Base-by-base conservation (phyloP, 1,140 invertebrate species). In the Bombus vancouverensis region DNA sequence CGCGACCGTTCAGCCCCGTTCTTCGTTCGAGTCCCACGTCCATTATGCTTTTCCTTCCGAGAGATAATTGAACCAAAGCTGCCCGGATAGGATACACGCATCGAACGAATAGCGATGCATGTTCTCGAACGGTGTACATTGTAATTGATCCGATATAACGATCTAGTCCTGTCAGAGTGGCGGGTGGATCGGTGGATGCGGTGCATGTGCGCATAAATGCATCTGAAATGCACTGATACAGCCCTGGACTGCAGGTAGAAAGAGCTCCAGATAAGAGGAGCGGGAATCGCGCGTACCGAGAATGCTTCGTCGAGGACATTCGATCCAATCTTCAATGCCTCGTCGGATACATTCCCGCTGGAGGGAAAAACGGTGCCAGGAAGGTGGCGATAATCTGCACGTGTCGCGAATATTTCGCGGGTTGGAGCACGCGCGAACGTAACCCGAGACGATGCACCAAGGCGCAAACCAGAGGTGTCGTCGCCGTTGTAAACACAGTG, bases 321-420 rank as follows among this genome's bases (percentile, higher is more conserved):
- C 90, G 90, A 92, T 92, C 90, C 90, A 90, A 91, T 87, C 90
- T 91, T 47, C 88, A 71, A 84, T 80, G 82, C 71, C 83, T 71
- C 47, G 70, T 32, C 47, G 39, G 42, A 28, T 57, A 39, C 53
- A 62, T 68, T 62, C 79, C 28, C 66, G 59, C 28, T n/a, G 65
- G 59, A 72, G 80, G 71, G 57, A 59, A 74, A 62, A 77, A 68
- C 74, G 83, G 81, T 81, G 80, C 86, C 71, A 87, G 53, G 89
- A 88, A 87, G 90, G 87, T 91, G 88, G 88, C 79, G 83, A 88
- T 88, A 91, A 92, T 90, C 90, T 91, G 91, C 91, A 91, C 87
- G 90, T 91, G 91, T 92, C 88, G 88, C 77, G 77, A 88, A 91
- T 89, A 91, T 87, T 91, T 89, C 87, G 85, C 76, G 87, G 87